These are phyloP conservation scores for Spheniscus mendiculus DNA, from an alignment of 2,113 vertebrate species.

Conservation along the genomic window DNA sequence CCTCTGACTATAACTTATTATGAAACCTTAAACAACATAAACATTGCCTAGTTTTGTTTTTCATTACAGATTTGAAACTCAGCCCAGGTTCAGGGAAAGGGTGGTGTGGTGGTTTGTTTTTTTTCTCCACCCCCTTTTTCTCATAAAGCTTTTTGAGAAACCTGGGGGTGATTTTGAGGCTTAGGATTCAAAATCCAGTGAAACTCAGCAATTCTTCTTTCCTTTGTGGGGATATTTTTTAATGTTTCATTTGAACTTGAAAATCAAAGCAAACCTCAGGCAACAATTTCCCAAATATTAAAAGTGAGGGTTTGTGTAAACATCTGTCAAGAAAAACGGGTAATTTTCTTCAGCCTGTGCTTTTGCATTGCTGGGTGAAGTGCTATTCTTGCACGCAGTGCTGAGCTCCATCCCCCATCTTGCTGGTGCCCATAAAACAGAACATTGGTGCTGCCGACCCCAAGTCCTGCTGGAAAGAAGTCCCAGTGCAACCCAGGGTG, in stretches of 20 bases:
- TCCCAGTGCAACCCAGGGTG: accelerated
- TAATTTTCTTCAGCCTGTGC: not conserved
- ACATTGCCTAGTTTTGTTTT: not conserved
- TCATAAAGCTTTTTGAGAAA: not conserved
- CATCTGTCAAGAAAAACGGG: not conserved
- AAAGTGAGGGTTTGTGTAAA: not conserved
- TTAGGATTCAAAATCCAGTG: not conserved
- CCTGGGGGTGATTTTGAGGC: not conserved
- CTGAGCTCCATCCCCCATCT: not conserved
- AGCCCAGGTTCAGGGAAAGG: not conserved
- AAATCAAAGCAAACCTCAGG: not conserved
- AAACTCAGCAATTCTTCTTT: not conserved
- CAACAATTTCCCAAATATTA: not conserved
- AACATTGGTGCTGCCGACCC: accelerated
- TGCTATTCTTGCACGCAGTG: accelerated
- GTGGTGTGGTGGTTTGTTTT: not conserved
- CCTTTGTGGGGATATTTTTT: not conserved
- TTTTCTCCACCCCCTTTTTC: too few species aligned
- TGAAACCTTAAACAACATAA: not conserved
- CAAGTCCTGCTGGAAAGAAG: not conserved
- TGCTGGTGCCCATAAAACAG: not conserved
- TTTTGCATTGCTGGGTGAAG: not conserved
- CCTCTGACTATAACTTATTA: not conserved
- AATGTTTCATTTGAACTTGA: not conserved
- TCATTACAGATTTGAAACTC: not conserved